Evolutionary conservation across 2,113 vertebrate genomes (phyloP).

Genomic region (Rhabdornis inornatus): DNA sequence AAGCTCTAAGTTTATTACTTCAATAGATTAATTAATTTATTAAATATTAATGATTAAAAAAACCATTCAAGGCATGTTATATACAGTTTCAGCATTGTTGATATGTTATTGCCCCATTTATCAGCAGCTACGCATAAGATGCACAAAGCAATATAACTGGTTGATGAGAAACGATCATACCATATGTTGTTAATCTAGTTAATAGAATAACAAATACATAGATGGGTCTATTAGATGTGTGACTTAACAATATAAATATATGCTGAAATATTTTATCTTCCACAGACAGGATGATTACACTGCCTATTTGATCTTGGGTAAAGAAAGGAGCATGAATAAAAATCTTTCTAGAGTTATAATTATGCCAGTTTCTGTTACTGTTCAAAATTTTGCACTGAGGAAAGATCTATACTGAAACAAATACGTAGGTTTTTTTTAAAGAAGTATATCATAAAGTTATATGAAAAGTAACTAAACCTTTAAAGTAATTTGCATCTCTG

Average conservation of each 20-base stretch:
- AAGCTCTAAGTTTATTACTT: conserved; percentile 49
- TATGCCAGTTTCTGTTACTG: neutral
- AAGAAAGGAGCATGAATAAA: neutral
- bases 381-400: neutral
- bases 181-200: conserved; percentile 48
- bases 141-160: neutral
- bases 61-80: conserved; percentile 20
- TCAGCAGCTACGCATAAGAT: conserved; percentile 4
- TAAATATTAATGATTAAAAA: conserved; percentile 72
- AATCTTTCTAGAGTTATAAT: neutral
- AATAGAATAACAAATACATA: conserved; percentile 59
- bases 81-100: conserved; percentile 16
- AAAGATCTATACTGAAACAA: neutral
- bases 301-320: neutral
- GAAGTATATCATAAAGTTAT: neutral
- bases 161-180: conserved; percentile 22
- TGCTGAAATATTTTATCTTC: neutral
- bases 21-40: conserved; percentile 69
- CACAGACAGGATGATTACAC: neutral
- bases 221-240: neutral
- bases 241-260: neutral
- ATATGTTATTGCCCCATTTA: conserved; percentile 29
- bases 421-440: neutral
- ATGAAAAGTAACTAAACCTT: neutral
- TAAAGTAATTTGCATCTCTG: neutral